Conservation (phyloP, 2,888 invertebrate genomes). For the Plagodis dolabraria region DNA sequence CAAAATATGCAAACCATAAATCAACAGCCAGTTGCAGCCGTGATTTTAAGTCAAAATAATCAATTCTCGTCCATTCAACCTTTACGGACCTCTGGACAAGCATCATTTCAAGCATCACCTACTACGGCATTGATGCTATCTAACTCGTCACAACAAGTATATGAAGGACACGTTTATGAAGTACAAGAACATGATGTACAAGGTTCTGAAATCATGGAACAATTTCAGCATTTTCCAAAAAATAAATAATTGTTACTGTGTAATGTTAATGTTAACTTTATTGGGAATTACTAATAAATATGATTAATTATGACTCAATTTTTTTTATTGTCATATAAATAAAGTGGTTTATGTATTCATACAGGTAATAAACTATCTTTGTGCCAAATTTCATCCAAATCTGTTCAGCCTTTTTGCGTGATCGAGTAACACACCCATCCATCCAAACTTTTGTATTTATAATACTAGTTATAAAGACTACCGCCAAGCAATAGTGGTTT, state of each 20-base stretch:
- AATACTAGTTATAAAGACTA: slow-evolving; percentile 21
- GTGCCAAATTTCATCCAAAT: slow-evolving; percentile 23
- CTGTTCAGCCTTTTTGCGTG: slow-evolving; percentile 23
- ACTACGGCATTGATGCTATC: slow-evolving; percentile 23
- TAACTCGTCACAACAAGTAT: slow-evolving; percentile 26
- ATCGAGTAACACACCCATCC: slow-evolving; percentile 22
- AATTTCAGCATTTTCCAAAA: slow-evolving; percentile 16
- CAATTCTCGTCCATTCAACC: slow-evolving; percentile 19
- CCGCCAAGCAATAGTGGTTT: slow-evolving; percentile 28
- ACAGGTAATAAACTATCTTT: slow-evolving; percentile 19
- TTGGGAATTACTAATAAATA: slow-evolving; percentile 14
- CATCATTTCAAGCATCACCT: slow-evolving; percentile 24
- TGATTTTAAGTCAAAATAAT: slow-evolving; percentile 22
- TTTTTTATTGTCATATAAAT: slow-evolving; percentile 4
- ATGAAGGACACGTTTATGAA: slow-evolving; percentile 16
- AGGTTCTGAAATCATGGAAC: slow-evolving; percentile 20
- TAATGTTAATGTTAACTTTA: slow-evolving; percentile 26
- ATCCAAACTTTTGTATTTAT: slow-evolving; percentile 21
- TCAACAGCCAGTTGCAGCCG: slow-evolving; percentile 21
- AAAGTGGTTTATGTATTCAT: slow-evolving; percentile 4
- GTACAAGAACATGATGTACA: slow-evolving; percentile 25
- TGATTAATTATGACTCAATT: slow-evolving; percentile 4
- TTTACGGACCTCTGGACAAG: slow-evolving; percentile 23
- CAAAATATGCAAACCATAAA: slow-evolving; percentile 25
- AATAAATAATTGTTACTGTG: slow-evolving; percentile 16